These are phyloP conservation scores for Hyphantria cunea DNA, from an alignment of 1,140 invertebrate genomes.

Conservation along the genomic window DNA sequence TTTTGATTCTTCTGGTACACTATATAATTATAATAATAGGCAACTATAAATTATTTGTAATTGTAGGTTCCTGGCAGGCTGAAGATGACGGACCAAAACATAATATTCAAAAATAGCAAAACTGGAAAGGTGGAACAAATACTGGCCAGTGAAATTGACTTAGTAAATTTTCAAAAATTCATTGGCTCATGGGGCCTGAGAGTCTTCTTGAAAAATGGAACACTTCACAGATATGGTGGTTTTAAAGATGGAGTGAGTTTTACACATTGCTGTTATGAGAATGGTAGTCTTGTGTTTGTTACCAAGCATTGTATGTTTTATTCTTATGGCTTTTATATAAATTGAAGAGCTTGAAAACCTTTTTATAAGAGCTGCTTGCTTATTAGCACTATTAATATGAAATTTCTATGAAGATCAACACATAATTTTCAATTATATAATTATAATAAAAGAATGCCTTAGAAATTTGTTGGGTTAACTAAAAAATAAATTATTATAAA, in stretches of 20 bases:
- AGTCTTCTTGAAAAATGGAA: constrained; percentile 95
- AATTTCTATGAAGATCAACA: no score
- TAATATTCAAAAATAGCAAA: constrained; percentile 97
- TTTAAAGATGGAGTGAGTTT: constrained; percentile 94
- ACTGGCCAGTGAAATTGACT: constrained; percentile 91
- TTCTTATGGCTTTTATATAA: no score
- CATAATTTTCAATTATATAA: no score
- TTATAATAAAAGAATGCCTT: no score
- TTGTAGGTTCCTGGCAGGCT: constrained; percentile 91
- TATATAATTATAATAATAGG: no score
- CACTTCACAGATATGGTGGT: constrained; percentile 95
- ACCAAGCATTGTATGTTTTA: no score
- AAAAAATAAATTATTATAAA: no score
- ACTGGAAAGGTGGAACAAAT: constrained; percentile 98
- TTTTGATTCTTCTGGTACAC: not conserved
- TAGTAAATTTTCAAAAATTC: constrained; percentile 96
- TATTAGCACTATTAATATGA: no score
- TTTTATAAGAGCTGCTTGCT: no score
- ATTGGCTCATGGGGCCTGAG: constrained; percentile 94
- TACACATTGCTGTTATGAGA: not conserved
- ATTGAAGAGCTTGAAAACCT: no score
- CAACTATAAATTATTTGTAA: not conserved
- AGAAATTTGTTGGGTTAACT: no score
- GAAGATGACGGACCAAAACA: constrained; percentile 95
- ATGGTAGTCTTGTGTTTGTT: no score